phyloP scores from a whole-genome alignment of 1,140 invertebrate genomes.

The Drosophila guanche region DNA sequence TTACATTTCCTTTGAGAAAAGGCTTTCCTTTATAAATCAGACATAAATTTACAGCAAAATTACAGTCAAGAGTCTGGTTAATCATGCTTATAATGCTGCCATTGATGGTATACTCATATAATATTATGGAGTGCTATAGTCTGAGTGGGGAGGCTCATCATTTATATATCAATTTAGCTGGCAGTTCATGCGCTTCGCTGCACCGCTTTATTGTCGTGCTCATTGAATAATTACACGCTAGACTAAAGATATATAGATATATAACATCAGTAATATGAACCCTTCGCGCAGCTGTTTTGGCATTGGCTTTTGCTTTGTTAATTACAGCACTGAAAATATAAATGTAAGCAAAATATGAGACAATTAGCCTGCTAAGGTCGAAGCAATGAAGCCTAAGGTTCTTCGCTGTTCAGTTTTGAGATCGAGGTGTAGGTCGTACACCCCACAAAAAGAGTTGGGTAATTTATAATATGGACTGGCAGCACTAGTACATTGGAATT shows the following conservation, averaged over 20 bases:
- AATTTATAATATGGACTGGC: conserved; percentile 19
- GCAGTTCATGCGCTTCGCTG: conserved; percentile 46
- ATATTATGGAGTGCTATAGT: conserved; percentile 16
- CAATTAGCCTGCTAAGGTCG: conserved; percentile 52
- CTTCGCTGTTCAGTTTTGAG: neutral
- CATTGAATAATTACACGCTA: conserved; percentile 35
- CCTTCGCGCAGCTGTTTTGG: neutral
- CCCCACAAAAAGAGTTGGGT: conserved; percentile 6
- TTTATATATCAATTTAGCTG: conserved; percentile 36
- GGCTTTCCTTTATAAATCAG: too few relatives aligned
- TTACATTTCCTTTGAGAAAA: too few relatives aligned
- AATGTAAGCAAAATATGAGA: conserved; percentile 41
- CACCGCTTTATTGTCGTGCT: conserved; percentile 18
- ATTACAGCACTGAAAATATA: conserved; percentile 31
- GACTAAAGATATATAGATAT: neutral
- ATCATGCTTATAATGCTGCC: conserved; percentile 27
- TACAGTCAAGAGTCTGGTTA: conserved; percentile 10
- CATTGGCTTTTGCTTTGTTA: conserved; percentile 16
- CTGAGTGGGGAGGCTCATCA: conserved; percentile 12
- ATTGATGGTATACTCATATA: conserved; percentile 27
- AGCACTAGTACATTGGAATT: neutral
- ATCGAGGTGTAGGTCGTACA: conserved; percentile 24
- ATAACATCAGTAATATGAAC: neutral
- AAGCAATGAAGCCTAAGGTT: conserved; percentile 17
- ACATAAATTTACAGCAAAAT: neutral